phyloP scores from a whole-genome alignment of 2,888 invertebrate species.

The Amblyjoppa fuscipennis region DNA sequence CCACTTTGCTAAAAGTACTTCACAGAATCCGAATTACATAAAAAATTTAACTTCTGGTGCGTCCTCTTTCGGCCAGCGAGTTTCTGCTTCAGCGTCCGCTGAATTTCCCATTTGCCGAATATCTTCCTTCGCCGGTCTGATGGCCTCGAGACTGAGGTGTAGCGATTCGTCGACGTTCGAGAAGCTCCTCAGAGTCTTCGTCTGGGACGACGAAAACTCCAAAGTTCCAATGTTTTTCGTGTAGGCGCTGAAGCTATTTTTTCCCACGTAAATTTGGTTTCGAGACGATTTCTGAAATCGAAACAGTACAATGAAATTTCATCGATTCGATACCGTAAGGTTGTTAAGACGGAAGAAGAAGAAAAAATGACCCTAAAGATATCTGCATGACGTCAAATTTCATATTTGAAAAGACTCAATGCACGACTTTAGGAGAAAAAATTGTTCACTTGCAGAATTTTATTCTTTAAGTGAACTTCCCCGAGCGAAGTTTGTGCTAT shows the following conservation, averaged over 20 bases:
- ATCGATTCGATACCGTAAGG: no score
- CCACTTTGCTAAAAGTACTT: no score
- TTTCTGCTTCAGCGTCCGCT: not conserved
- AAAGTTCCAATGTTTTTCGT: slow-evolving; percentile 29
- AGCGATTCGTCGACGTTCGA: not conserved
- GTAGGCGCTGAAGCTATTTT: slow-evolving; percentile 30
- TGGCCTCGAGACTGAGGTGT: slow-evolving; percentile 15
- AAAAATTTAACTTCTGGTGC: no score
- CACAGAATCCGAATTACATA: no score
- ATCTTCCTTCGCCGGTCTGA: not conserved
- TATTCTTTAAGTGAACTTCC: no score
- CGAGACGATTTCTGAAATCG: slow-evolving; percentile 19
- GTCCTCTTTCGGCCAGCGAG: not conserved
- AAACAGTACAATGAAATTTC: not conserved
- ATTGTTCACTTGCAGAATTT: no score
- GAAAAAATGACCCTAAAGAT: no score
- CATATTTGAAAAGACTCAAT: no score
- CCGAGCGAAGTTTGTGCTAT: no score
- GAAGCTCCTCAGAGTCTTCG: not conserved
- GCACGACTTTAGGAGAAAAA: no score
- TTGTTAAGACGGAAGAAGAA: no score
- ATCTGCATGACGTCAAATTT: no score
- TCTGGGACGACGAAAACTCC: not conserved
- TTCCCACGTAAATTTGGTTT: slow-evolving; percentile 38
- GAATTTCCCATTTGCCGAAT: not conserved